Evolutionary conservation across 2,888 invertebrate species (phyloP).

Genomic region (Caenorhabditis angaria): DNA sequence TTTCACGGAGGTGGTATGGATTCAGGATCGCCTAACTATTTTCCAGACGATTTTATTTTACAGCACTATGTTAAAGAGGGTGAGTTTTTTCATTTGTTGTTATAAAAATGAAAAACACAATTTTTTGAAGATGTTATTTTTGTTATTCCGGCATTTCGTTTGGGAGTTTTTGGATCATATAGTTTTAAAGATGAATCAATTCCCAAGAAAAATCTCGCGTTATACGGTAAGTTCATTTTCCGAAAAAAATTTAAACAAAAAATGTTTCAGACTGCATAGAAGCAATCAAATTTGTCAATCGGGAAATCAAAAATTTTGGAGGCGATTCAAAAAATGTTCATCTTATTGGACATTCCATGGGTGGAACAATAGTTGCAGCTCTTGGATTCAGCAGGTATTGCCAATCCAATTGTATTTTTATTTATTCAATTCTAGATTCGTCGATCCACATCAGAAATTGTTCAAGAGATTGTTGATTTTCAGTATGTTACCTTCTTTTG

Average conservation of each 20-base stretch:
- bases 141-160: conserved; percentile 53
- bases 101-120: background rate
- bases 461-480: conserved; percentile 25
- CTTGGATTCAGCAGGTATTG: conserved; percentile 22
- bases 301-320: conserved; percentile 27
- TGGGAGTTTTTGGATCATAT: conserved; percentile 58
- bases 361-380: conserved; percentile 16
- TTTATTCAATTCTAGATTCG: background rate
- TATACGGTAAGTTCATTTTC: conserved; percentile 44
- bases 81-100: background rate
- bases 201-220: conserved; percentile 46
- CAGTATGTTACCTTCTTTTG: conserved; percentile 15
- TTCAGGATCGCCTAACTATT: conserved; percentile 51
- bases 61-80: conserved; percentile 47
- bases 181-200: conserved; percentile 39
- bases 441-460: conserved; percentile 17
- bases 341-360: conserved; percentile 32
- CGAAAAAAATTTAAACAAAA: conserved; percentile 3
- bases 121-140: conserved; percentile 48
- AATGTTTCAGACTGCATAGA: conserved; percentile 15
- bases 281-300: conserved; percentile 18
- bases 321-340: conserved; percentile 26
- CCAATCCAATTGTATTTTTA: background rate
- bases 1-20: conserved; percentile 56
- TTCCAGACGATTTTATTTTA: conserved; percentile 50